phyloP scores from a whole-genome alignment of 2,797 vertebrate genomes.

The Champsocephalus esox region DNA sequence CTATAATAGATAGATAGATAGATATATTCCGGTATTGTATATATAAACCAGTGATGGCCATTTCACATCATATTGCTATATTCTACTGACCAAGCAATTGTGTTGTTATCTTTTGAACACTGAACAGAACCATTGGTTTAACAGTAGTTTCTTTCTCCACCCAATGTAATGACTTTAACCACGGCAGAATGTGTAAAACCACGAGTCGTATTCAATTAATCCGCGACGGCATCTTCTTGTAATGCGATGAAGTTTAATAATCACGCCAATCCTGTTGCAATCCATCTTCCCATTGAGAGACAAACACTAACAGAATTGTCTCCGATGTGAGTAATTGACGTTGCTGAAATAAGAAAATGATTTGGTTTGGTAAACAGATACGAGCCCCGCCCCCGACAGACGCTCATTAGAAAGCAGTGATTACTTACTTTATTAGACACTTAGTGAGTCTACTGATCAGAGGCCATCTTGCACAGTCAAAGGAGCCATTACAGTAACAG shows the following conservation, averaged over 20 bases:
- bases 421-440: constrained; percentile 63
- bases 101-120: background rate
- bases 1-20: background rate
- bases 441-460: constrained; percentile 1
- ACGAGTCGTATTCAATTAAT: constrained; percentile 54
- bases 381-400: constrained; percentile 54
- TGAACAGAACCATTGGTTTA: constrained; percentile 1
- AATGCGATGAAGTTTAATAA: constrained; percentile 59
- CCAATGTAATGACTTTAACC: constrained; percentile 10
- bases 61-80: background rate
- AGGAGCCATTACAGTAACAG: constrained; percentile 31
- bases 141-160: constrained; percentile 5
- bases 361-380: constrained; percentile 69
- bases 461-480: constrained; percentile 36
- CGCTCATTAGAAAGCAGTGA: constrained; percentile 68
- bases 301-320: constrained; percentile 49
- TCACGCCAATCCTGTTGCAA: constrained; percentile 23
- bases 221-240: constrained; percentile 36
- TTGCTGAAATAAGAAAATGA: constrained; percentile 67
- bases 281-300: constrained; percentile 52
- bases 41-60: background rate
- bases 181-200: background rate
- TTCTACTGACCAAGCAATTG: background rate
- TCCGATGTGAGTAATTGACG: constrained; percentile 67
- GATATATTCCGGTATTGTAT: background rate